Base-by-base conservation (phyloP, 2,888 invertebrate species). In the Nomada fabriciana region DNA sequence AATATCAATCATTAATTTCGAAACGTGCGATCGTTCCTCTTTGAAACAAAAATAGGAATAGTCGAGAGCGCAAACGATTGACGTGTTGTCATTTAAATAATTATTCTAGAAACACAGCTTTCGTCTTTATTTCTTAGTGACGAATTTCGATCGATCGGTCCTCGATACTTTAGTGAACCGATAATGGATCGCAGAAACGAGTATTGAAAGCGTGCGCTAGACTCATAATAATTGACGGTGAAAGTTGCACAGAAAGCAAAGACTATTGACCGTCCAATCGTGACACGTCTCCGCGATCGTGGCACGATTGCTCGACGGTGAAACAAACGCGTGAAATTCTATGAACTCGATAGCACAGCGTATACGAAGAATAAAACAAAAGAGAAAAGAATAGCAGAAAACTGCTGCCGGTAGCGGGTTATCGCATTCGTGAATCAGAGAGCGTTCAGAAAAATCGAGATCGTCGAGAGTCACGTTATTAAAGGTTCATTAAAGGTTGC, bases 241-340 rank as follows among this genome's bases (percentile, higher is more conserved):
- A 29, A 47, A 70, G 5, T 20, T 7, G 5, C 2, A 18, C 50
- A n/a, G 4, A 42, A 59, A n/a, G 18, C 43, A 36, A 20, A 71
- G 13, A 23, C 20, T 23, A n/a, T 53, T 18, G 20, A 63, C 60
- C 77, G 53, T 55, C 15, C 65, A 76, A 83, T 84, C 85, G 74
- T 82, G 84, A n/a, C 80, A 57, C 78, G 85, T 88, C 87, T 88
- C 88, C 84, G 88, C 85, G 70, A 63, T 43, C 80, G 87, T 77
- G 83, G 25, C 87, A 76, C 71, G 87, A 87, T 83, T 76, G 55
- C 65, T 13, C 10, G 29, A 23, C 50, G 43, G 60, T 2, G 7
- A 10, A n/a, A 13, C 4, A 52, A 13, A 7, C n/a, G 60, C 15
- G 50, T 69, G 36, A 5, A 29, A 55, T 50, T 63, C 20, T 11